These are phyloP conservation scores for Mesocentrotus franciscanus DNA, from an alignment of 53 echinoderm and acorn worm genomes.

Conservation along the genomic window DNA sequence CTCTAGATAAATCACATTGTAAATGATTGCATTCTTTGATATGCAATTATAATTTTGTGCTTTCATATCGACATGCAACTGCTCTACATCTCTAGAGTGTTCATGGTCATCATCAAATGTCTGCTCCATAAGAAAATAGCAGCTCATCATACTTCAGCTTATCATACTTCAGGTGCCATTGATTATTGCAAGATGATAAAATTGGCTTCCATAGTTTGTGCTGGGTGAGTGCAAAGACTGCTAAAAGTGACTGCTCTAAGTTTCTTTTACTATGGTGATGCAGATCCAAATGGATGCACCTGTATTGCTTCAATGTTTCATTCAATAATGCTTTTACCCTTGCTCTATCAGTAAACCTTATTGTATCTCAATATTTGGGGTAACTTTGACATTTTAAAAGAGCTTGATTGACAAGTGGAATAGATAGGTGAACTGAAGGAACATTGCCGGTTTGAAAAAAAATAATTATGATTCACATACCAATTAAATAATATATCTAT, in stretches of 20 bases:
- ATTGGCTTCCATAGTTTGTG: conserved; percentile 4
- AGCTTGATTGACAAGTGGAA: background rate
- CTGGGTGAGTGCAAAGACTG: conserved; percentile 33
- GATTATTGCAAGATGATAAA: conserved; percentile 44
- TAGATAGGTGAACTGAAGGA: background rate
- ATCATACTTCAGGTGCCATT: conserved; percentile 24
- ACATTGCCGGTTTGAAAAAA: background rate
- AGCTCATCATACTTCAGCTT: conserved; percentile 11
- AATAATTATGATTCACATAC: background rate
- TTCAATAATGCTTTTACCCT: background rate
- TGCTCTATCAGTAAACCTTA: background rate
- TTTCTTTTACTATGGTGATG: background rate
- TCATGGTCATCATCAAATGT: background rate
- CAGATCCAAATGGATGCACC: conserved; percentile 12
- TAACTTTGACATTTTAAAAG: background rate
- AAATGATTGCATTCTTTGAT: background rate
- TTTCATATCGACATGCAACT: conserved; percentile 30
- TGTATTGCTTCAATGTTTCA: conserved; percentile 38
- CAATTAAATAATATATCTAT: background rate
- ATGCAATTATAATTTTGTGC: conserved; percentile 23
- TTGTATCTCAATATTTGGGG: background rate
- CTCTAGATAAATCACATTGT: background rate
- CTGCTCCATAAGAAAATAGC: background rate
- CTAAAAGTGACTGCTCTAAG: conserved; percentile 13
- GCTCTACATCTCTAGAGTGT: conserved; percentile 25